Percentiles rank a stretch among this genome's conserved stretches.
phyloP scores from a whole-genome alignment of 2,888 invertebrate species.

The Apotomis capreana region DNA sequence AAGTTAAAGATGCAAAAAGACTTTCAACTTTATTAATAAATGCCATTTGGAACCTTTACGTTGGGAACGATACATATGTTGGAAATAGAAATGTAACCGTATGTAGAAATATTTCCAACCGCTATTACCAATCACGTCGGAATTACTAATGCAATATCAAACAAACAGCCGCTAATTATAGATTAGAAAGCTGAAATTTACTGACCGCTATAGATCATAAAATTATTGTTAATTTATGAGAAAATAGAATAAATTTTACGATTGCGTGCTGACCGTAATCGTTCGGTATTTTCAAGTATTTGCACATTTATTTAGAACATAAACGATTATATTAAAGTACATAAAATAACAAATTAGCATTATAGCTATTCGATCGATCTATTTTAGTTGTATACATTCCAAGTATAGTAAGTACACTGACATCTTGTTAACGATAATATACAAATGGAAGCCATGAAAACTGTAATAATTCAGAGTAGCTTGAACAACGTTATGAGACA shows the following conservation, averaged over 20 bases:
- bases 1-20: too few species aligned
- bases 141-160: background rate
- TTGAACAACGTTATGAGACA: too few species aligned
- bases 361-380: background rate
- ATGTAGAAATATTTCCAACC: background rate
- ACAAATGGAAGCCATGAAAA: too few species aligned
- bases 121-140: slow-evolving; percentile 16
- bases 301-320: background rate
- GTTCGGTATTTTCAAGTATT: slow-evolving; percentile 8
- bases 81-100: slow-evolving; percentile 1
- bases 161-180: slow-evolving; percentile 13
- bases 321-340: background rate
- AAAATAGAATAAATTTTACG: slow-evolving; percentile 24
- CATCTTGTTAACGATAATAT: too few species aligned
- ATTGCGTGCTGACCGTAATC: slow-evolving; percentile 25
- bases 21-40: too few species aligned
- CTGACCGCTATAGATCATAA: slow-evolving; percentile 25
- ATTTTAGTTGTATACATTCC: too few species aligned
- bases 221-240: slow-evolving; percentile 28
- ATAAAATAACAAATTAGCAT: background rate
- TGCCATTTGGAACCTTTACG: too few species aligned
- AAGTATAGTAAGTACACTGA: too few species aligned
- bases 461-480: too few species aligned
- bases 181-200: slow-evolving; percentile 14
- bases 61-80: too few species aligned